phyloP scores from a whole-genome alignment of 2,113 vertebrate species.

The Cyanistes caeruleus region DNA sequence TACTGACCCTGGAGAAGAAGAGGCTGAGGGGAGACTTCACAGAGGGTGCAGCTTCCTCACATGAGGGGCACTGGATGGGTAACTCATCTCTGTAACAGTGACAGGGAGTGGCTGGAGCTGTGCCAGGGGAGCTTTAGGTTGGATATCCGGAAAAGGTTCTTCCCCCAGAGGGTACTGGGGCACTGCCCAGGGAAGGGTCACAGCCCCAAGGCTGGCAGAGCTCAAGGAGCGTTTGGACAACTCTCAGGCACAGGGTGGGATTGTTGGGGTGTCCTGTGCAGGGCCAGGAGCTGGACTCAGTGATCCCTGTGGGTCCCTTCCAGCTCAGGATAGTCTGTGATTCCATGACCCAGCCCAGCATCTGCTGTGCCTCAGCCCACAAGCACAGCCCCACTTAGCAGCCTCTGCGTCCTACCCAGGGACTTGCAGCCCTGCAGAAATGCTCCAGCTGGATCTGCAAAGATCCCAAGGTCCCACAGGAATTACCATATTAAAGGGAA shows the following conservation, averaged over 20 bases:
- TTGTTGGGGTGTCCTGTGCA: background rate
- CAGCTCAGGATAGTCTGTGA: background rate
- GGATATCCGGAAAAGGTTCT: background rate
- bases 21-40: background rate
- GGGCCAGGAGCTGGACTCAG: background rate
- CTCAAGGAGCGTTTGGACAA: accelerated
- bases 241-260: background rate
- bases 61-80: background rate
- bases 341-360: background rate
- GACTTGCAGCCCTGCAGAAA: background rate
- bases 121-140: background rate
- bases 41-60: background rate
- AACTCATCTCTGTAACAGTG: background rate
- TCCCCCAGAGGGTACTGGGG: background rate
- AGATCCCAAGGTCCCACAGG: background rate
- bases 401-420: background rate
- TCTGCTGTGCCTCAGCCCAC: background rate
- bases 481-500: background rate
- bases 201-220: background rate
- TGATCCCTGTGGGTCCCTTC: background rate
- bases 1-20: background rate
- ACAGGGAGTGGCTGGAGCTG: background rate
- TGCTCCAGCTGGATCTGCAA: background rate
- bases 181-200: accelerated
- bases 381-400: background rate